Evolutionary conservation across 2,113 vertebrate species (phyloP).

Genomic region (Microtus montanus): DNA sequence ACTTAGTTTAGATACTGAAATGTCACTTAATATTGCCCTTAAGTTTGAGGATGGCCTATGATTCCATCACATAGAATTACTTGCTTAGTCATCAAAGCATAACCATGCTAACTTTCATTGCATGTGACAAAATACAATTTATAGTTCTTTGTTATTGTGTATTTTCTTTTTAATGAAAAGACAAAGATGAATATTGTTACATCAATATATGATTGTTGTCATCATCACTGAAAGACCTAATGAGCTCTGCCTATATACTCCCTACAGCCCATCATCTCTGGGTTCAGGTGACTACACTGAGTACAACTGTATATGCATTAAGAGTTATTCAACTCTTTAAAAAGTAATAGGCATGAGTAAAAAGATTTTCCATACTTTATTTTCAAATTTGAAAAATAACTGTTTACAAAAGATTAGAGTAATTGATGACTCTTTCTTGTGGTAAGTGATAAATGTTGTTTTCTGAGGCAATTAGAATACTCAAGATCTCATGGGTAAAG

Average conservation of each 20-base stretch:
- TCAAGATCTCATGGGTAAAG: no score
- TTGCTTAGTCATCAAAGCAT: not conserved
- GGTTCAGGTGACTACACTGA: not conserved
- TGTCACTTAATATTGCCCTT: conserved; percentile 10
- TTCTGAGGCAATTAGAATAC: not conserved
- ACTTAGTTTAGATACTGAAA: conserved; percentile 42
- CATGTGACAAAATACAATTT: not conserved
- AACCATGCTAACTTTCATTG: not conserved
- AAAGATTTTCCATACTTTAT: not conserved
- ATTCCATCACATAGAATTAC: not conserved
- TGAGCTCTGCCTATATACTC: not conserved
- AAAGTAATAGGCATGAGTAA: not conserved
- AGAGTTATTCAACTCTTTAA: not conserved
- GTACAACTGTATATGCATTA: not conserved
- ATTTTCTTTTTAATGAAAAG: not conserved
- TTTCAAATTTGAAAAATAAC: not conserved
- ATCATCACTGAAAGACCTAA: not conserved
- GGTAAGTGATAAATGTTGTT: not conserved
- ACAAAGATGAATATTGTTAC: not conserved
- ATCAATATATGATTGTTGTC: not conserved
- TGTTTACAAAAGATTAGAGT: not conserved
- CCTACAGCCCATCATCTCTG: not conserved
- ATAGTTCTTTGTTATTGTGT: not conserved
- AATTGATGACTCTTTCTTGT: not conserved
- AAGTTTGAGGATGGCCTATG: not conserved